Conservation (phyloP, 2,888 invertebrate genomes). For the Leptinotarsa haldemani region DNA sequence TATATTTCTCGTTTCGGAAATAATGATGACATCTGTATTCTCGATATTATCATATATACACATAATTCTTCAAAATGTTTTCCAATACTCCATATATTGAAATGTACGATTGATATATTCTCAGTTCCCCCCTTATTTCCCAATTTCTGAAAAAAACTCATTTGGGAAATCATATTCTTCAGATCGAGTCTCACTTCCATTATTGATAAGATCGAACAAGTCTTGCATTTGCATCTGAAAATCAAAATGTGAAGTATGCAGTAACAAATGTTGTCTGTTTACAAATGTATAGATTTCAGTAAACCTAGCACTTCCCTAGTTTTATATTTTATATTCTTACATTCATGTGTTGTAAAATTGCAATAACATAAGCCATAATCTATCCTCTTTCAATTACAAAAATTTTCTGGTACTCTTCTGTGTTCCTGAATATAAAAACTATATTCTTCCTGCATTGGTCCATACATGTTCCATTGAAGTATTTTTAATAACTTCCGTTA, state of each 20-base stretch:
- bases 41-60: no score
- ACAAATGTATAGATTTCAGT: not conserved
- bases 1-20: no score
- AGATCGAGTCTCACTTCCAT: not conserved
- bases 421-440: no score
- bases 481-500: no score
- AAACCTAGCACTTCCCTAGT: not conserved
- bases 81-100: not conserved
- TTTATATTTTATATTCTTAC: not conserved
- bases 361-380: not conserved
- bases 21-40: no score
- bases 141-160: not conserved
- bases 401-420: not conserved
- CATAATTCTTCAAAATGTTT: no score
- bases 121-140: not conserved
- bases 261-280: not conserved
- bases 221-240: not conserved
- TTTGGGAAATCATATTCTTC: not conserved
- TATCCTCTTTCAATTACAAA: not conserved
- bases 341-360: not conserved
- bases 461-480: no score
- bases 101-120: not conserved
- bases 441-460: no score
- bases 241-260: not conserved
- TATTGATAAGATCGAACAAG: not conserved